Percentiles rank a stretch among this genome's conserved stretches.
Conservation (phyloP, 2,888 invertebrate species). For the Lasioglossum oenotherae region DNA sequence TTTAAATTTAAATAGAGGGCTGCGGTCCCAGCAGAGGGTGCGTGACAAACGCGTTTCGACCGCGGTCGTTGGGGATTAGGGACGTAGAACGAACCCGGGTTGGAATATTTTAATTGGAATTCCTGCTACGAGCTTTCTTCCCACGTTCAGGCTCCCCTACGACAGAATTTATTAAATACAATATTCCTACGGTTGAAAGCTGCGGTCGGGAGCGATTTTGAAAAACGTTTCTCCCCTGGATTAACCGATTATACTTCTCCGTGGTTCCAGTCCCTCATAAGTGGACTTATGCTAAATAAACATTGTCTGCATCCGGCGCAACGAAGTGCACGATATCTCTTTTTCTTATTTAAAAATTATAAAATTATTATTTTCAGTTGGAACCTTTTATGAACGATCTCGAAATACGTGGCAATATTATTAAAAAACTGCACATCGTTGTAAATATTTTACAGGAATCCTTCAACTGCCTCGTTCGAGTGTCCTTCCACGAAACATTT, state of each 20-base stretch:
- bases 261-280: background rate
- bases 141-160: too few species aligned
- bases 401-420: background rate
- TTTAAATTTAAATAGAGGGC: slow-evolving; percentile 52
- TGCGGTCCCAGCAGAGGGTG: slow-evolving; percentile 13
- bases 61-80: slow-evolving; percentile 6
- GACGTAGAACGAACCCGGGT: background rate
- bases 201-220: background rate
- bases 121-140: slow-evolving; percentile 4
- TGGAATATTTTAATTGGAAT: slow-evolving; percentile 31
- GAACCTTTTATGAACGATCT: background rate
- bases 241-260: background rate
- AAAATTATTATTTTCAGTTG: too few species aligned
- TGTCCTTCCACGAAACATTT: background rate
- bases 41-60: slow-evolving; percentile 28
- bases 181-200: background rate
- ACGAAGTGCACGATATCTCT: too few species aligned
- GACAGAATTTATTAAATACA: background rate
- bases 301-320: background rate
- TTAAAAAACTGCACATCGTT: background rate
- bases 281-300: background rate
- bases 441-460: background rate
- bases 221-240: background rate
- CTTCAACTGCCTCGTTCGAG: background rate
- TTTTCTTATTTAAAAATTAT: too few species aligned